These are phyloP conservation scores for Paracanthobrama guichenoti DNA, from an alignment of 2,113 vertebrate species.

Conservation along the genomic window DNA sequence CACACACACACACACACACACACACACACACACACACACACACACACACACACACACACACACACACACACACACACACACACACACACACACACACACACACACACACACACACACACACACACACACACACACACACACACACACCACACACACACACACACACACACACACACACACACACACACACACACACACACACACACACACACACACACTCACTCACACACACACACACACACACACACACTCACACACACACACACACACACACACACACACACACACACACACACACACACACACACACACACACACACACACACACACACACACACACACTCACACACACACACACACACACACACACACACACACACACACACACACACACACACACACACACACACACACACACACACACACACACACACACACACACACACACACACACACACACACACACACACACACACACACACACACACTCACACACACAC, in stretches of 20 bases:
- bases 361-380: no score
- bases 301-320: no score
- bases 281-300: no score
- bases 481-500: not conserved
- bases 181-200: not conserved
- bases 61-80: no score
- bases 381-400: no score
- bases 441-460: no score
- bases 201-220: not conserved
- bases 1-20: no score
- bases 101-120: no score
- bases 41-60: not conserved
- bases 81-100: not conserved
- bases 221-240: not conserved
- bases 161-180: not conserved
- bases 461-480: not conserved
- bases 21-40: no score
- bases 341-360: not conserved
- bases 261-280: not conserved
- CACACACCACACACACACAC: not conserved
- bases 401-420: no score
- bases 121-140: not conserved
- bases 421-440: no score
- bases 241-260: not conserved
- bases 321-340: no score